These are phyloP conservation scores for Lasiurus cinereus DNA, from an alignment of 2,113 vertebrate species.

Conservation along the genomic window DNA sequence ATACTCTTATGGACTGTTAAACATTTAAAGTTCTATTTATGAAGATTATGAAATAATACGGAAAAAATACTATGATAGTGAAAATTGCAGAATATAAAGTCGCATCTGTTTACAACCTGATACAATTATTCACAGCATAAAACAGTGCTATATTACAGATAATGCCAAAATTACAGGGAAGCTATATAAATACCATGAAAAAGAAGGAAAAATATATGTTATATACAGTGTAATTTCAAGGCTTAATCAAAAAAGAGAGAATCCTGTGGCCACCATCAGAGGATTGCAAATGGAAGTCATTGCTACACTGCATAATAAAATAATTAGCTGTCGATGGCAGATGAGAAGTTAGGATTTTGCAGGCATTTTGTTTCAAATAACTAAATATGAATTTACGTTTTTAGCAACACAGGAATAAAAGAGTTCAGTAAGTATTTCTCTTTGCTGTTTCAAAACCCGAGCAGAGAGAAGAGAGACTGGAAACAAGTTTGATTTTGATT, in stretches of 20 bases:
- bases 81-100: not conserved
- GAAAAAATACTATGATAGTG: conserved; percentile 4
- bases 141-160: not conserved
- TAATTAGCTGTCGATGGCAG: not conserved
- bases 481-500: not conserved
- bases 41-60: not conserved
- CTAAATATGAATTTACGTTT: not conserved
- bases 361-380: conserved; percentile 39
- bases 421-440: not conserved
- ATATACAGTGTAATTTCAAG: not conserved
- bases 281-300: not conserved
- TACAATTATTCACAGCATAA: not conserved
- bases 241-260: not conserved
- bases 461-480: not conserved
- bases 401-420: not conserved
- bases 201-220: not conserved
- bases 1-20: conserved; percentile 6
- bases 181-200: not conserved
- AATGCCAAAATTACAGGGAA: not conserved
- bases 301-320: not conserved
- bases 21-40: conserved; percentile 29
- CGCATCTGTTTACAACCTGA: not conserved
- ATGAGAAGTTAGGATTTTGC: not conserved
- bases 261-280: not conserved
- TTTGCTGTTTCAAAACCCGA: not conserved